phyloP scores from a whole-genome alignment of 2,888 invertebrate species.

The Trisateles emortualis region DNA sequence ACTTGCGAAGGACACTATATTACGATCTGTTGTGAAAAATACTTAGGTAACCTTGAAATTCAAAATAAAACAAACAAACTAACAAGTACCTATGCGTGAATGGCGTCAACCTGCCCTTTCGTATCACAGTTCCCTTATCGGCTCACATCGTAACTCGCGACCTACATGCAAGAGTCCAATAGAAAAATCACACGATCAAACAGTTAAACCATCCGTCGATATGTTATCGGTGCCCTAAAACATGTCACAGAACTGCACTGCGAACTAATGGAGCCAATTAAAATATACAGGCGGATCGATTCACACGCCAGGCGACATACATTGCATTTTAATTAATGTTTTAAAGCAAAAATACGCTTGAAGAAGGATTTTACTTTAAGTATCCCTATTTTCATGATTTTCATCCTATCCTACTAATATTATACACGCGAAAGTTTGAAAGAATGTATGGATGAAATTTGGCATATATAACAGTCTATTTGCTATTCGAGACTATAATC shows the following conservation, averaged over 20 bases:
- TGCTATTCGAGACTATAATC: no score
- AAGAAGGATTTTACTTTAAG: not conserved
- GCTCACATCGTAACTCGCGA: constrained; percentile 60
- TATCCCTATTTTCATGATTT: no score
- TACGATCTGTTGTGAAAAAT: not conserved
- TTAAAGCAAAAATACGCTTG: not conserved
- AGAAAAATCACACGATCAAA: constrained; percentile 77
- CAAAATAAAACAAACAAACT: constrained; percentile 27
- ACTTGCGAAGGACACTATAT: not conserved
- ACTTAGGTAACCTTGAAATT: constrained; percentile 33
- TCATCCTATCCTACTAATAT: no score
- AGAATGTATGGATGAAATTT: no score
- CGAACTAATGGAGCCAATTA: constrained; percentile 21
- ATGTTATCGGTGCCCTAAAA: constrained; percentile 63
- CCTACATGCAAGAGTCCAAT: constrained; percentile 71
- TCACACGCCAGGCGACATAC: not conserved
- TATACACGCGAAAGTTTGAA: no score
- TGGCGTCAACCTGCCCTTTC: constrained; percentile 50
- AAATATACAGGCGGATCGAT: constrained; percentile 19
- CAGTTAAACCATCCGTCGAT: constrained; percentile 73
- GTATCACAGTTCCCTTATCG: constrained; percentile 58
- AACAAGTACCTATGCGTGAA: constrained; percentile 34
- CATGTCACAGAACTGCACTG: constrained; percentile 51
- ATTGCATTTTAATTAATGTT: not conserved
- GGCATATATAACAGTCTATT: no score